Conservation (phyloP, 2,113 vertebrate genomes). For the Lagopus muta region DNA sequence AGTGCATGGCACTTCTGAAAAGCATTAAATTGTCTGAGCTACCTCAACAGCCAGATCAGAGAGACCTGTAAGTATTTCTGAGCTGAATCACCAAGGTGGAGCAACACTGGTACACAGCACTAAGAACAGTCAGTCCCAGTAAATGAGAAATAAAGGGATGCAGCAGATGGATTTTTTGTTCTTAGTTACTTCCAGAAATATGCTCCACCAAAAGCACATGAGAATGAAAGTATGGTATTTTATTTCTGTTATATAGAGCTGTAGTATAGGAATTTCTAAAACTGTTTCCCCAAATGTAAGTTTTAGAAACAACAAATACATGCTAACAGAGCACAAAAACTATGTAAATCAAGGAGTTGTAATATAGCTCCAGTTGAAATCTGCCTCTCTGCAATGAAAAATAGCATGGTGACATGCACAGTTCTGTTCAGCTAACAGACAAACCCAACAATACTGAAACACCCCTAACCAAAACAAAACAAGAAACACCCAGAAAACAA, state of each 20-base stretch:
- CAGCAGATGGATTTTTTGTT: not conserved
- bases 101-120: not conserved
- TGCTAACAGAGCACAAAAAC: not conserved
- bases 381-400: not conserved
- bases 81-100: not conserved
- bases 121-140: not conserved
- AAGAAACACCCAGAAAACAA: not conserved
- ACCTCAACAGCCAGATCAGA: not conserved
- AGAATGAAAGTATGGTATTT: not conserved
- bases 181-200: not conserved
- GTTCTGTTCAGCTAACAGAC: not conserved
- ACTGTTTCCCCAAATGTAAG: not conserved
- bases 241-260: not conserved
- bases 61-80: not conserved
- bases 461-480: not conserved
- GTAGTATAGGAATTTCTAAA: not conserved
- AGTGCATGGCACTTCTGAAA: not conserved
- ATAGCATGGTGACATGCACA: not conserved
- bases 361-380: not conserved
- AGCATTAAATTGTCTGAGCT: not conserved
- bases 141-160: not conserved
- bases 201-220: fast-evolving
- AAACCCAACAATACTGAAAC: no score
- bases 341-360: not conserved
- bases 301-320: not conserved